Conservation (phyloP, 1,140 invertebrate genomes). For the Rhopalosiphum maidis region DNA sequence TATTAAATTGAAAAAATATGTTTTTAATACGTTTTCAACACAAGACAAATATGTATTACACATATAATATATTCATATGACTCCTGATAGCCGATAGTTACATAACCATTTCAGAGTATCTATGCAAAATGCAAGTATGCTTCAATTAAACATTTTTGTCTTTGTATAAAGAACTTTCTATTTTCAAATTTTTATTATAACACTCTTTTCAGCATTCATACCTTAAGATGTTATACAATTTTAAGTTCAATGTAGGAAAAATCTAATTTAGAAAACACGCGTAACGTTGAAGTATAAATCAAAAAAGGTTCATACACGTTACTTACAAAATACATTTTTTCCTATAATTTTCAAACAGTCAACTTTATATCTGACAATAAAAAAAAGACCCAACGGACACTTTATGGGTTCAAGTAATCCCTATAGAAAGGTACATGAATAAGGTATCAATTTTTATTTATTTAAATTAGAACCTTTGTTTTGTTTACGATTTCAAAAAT, state of each 20-base stretch:
- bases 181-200: background rate
- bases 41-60: background rate
- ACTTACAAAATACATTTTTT: background rate
- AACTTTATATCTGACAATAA: background rate
- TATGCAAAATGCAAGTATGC: no score
- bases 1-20: background rate
- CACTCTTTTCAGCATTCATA: background rate
- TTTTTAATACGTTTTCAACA: background rate
- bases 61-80: background rate
- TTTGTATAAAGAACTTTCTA: background rate
- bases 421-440: background rate
- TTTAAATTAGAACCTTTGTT: background rate
- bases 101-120: no score
- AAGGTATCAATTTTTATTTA: background rate
- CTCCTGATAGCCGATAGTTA: no score
- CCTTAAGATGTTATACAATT: background rate
- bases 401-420: background rate
- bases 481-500: constrained; percentile 1
- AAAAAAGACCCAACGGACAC: background rate
- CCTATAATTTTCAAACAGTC: background rate
- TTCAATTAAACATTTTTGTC: no score
- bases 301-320: background rate
- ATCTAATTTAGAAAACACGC: background rate
- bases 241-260: background rate
- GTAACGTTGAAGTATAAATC: background rate